These are phyloP conservation scores for Scyliorhinus canicula DNA, from an alignment of 2,797 vertebrate species.

Conservation along the genomic window DNA sequence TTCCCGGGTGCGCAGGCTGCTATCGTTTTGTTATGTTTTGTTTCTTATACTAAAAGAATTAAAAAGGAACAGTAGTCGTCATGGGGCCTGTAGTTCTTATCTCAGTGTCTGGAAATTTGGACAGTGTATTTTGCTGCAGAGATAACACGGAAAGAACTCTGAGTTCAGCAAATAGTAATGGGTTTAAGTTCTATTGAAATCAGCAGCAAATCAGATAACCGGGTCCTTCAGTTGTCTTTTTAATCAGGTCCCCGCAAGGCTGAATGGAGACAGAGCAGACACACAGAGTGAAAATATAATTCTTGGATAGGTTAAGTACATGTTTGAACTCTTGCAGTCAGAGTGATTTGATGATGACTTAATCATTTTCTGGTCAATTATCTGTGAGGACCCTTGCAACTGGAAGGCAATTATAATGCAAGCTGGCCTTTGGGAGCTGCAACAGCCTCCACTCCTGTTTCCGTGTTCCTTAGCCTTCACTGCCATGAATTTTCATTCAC, in stretches of 20 bases:
- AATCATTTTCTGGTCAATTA: constrained; percentile 99
- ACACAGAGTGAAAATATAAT: constrained; percentile 84
- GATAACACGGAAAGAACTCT: constrained; percentile 78
- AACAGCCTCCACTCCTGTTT: constrained; percentile 75
- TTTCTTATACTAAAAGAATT: constrained; percentile 93
- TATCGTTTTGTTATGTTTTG: constrained; percentile 98
- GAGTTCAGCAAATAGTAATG: constrained; percentile 88
- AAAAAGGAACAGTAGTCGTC: constrained; percentile 80
- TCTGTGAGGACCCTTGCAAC: constrained; percentile 82
- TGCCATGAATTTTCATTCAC: constrained; percentile 76
- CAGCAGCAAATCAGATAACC: constrained; percentile 88
- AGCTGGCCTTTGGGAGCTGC: constrained; percentile 75
- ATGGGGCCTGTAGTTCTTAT: constrained; percentile 80
- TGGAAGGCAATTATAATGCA: constrained; percentile 77
- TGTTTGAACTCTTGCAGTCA: constrained; percentile 96
- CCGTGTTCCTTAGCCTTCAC: constrained; percentile 67
- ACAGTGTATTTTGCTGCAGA: constrained; percentile 88
- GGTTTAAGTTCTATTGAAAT: constrained; percentile 93
- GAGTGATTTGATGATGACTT: constrained; percentile 98
- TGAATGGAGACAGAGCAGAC: constrained; percentile 77
- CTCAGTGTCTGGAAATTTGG: constrained; percentile 87
- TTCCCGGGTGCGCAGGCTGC: constrained; percentile 90
- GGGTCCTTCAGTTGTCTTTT: constrained; percentile 75
- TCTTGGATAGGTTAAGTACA: constrained; percentile 99
- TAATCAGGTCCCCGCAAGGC: constrained; percentile 77